Base-by-base conservation (phyloP, 2,888 invertebrate species). In the Scrobipalpa atriplicella region DNA sequence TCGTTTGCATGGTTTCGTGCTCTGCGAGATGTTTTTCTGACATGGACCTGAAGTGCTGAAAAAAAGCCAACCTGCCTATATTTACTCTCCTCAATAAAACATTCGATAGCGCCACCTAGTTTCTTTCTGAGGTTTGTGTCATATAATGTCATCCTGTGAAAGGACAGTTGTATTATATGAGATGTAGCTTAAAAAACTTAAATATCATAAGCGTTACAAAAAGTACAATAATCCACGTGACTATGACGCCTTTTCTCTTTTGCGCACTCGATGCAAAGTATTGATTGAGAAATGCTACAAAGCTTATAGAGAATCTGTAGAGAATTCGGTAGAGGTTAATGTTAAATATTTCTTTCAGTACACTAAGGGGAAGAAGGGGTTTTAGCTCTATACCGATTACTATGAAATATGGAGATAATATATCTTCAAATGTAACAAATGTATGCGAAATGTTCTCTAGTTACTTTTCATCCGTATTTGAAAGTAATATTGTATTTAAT, bases 381-480 rank as follows among this genome's bases (percentile, higher is more conserved):
- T 21, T 16, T 13, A 47, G 21, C 21, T 21, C 62, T n/a, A 19
- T 62, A 21, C 62, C 62, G 1, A 3, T 21, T 19, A 62, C 29
- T 9, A 47, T 62, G 47, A 62, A 21, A 18, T 47, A 21, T 16
- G 21, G 21, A 21, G 21, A 16, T 13, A 9, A 21, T 47, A 21
- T 21, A 11, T 21, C 62, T 13, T 62, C 62, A 11, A 18, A 47
- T 47, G 21, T 38, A 13, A 6, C 43, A 7, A 21, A 29, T 11
- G 13, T 62, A 6, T 62, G 62, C 21, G 62, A 62, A 16, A 21
- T 62, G 47, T 62, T 62, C n/a, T 62, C 62, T 36, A 43, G 13
- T 8, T 62, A 43, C n/a, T 62, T 62, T 21, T 43, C 47, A 10
- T 62, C 62, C 18, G 62, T 62, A n/a, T 62, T 47, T 47, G 62